These are phyloP conservation scores for Macrophya alboannulata DNA, from an alignment of 2,888 invertebrate genomes.

Conservation along the genomic window DNA sequence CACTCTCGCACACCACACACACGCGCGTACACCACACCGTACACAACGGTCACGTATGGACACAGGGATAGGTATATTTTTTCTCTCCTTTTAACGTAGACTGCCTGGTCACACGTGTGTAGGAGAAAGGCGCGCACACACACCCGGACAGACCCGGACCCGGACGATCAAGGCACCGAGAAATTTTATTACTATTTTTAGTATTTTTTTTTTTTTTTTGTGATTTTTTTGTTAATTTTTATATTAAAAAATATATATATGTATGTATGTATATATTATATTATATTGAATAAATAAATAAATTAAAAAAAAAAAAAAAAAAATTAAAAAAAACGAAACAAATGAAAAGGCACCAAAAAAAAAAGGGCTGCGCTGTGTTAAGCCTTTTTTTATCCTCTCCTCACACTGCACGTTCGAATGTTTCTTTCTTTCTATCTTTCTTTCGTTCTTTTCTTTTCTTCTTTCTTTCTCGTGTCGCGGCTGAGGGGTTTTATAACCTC, in stretches of 20 bases:
- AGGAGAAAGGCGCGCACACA: constrained; percentile 13
- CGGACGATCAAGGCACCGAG: constrained; percentile 15
- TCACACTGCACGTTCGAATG: not conserved
- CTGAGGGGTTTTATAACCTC: not conserved
- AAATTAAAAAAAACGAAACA: not conserved
- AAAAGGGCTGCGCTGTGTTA: not conserved
- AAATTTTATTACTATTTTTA: not conserved
- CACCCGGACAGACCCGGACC: not conserved
- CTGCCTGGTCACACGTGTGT: not conserved
- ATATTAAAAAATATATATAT: constrained; percentile 7
- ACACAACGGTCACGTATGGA: not conserved
- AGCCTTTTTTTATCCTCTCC: not conserved
- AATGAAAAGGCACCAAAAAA: constrained; percentile 11
- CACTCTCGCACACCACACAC: constrained; percentile 56
- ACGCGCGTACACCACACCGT: constrained; percentile 55
- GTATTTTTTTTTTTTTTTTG: not conserved
- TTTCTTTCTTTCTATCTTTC: not conserved
- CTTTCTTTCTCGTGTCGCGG: not conserved
- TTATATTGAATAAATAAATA: constrained; percentile 8
- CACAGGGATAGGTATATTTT: not conserved
- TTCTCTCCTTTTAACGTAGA: constrained; percentile 4
- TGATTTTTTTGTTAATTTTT: not conserved
- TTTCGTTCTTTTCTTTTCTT: not conserved
- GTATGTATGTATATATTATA: not conserved
- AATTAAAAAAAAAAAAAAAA: not conserved